Base-by-base conservation (phyloP, 2,113 vertebrate genomes). In the Gracilinanus agilis region DNA sequence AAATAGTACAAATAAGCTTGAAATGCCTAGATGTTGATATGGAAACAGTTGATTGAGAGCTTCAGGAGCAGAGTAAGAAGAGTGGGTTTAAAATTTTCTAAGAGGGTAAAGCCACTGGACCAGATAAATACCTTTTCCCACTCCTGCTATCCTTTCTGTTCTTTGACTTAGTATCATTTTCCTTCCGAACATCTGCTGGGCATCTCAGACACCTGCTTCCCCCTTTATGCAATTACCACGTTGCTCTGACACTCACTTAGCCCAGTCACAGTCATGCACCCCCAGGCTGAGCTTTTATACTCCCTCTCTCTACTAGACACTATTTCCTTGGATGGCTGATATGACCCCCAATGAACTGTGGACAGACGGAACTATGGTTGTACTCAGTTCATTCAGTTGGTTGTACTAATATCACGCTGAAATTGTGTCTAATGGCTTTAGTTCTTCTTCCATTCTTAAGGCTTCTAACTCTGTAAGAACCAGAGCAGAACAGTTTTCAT, bases 11-110 rank as follows among this genome's bases (percentile, higher is more conserved):
- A 92, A 94, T 83, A 92, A 92, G 61, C 54, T 93, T 54, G 90
- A 55, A 90, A 88, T 53, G 88, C 23, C 49, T 89, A 10, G 56
- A 89, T 93, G 55, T 56, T 94, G 44, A 92, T 56, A 88, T 0
- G 89, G 88, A 94, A 83, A 53, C 0, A 4, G 53, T 34, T 75
- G 94, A 44, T 44, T 53, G 91, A 11, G 88, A 91, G 88, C 54
- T 92, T 49, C 61, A 95, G 2, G 3, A 88, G 24, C n/a, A 58
- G 40, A 90, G 91, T 56, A 29, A 97, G 24, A 93, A 89, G 23
- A 67, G 25, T 24, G 91, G 89, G 2, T 90, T 95, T 95, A 91
- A 96, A 92, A 92, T 34, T 56, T 24, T 96, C 44, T 90, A 90
- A 97, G 61, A 29, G 44, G 91, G 2, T 0, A 0, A 54, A 90